phyloP scores from a whole-genome alignment of 2,113 vertebrate genomes.

The Chloropsis cyanopogon region DNA sequence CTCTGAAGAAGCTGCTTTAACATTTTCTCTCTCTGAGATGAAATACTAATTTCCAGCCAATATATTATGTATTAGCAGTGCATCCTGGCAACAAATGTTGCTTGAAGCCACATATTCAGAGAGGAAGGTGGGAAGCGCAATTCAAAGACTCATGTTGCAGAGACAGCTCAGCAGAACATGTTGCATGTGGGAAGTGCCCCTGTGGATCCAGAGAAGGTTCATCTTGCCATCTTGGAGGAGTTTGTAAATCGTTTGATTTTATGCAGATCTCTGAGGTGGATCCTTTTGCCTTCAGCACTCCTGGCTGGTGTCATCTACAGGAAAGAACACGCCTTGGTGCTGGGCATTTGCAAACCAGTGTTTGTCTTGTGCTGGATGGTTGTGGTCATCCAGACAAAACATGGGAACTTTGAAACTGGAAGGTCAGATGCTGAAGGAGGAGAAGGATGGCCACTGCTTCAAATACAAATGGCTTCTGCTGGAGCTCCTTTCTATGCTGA shows the following conservation, averaged over 20 bases:
- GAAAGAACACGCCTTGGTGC: background rate
- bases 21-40: background rate
- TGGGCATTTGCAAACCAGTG: background rate
- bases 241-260: background rate
- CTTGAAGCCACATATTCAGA: background rate
- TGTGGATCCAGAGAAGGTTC: background rate
- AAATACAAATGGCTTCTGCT: background rate
- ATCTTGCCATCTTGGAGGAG: background rate
- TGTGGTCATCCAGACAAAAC: background rate
- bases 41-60: conserved; percentile 26
- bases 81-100: conserved; percentile 11
- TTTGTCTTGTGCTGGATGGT: background rate
- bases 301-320: background rate
- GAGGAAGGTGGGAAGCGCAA: conserved; percentile 1
- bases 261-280: background rate
- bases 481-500: background rate
- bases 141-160: background rate
- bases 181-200: background rate
- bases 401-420: background rate
- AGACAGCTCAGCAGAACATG: background rate
- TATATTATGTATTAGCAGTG: conserved; percentile 4
- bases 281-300: background rate
- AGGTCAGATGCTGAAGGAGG: background rate
- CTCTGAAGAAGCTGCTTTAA: background rate
- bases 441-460: background rate